Evolutionary conservation across 2,113 vertebrate species (phyloP), one percentile per base, ranked within the genome.

Genomic region (Plestiodon gilberti): DNA sequence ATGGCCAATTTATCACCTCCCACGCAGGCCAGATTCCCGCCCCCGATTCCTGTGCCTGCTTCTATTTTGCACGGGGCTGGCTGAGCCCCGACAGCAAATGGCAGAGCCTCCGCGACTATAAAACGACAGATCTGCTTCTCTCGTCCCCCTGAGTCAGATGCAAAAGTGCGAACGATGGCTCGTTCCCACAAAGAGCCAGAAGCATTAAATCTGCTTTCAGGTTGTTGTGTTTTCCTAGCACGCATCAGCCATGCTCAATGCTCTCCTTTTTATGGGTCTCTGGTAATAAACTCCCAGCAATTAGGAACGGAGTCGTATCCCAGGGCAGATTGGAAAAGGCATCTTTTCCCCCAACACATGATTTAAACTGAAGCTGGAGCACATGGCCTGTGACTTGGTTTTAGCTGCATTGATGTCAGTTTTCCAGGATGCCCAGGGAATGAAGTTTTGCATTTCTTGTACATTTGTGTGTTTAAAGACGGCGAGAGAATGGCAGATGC

Each of bases 341-440:
- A 79, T 84, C 84, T 75, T 57, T 84, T n/a, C 38, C 40, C 91
- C 70, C 84, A 85, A 87, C 82, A 80, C 91, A 84, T 84, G 78
- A 80, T 78, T 87, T 85, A 85, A 92, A 88, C 81, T 77, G 88
- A 88, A 88, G 61, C 87, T 69, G 76, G 87, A 91, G 91, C 33
- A 33, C 71, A 89, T 82, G 52, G 85, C 28, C 83, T 78, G 86
- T 91, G 89, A 90, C 84, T 89, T 82, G 79, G 80, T 76, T 90
- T 55, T 81, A 77, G 86, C 90, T 1, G 23, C 84, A 79, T 82
- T 74, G 82, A 84, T 8, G 28, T 78, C 92, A 81, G 14, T 90
- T 90, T 91, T 90, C 92, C 92, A 82, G 67, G 87, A 67, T 87
- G 89, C 90, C 93, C 85, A 30, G 86, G 88, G 83, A 75, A 90